Base-by-base conservation (phyloP, 2,888 invertebrate genomes). In the Lycaena phlaeas region DNA sequence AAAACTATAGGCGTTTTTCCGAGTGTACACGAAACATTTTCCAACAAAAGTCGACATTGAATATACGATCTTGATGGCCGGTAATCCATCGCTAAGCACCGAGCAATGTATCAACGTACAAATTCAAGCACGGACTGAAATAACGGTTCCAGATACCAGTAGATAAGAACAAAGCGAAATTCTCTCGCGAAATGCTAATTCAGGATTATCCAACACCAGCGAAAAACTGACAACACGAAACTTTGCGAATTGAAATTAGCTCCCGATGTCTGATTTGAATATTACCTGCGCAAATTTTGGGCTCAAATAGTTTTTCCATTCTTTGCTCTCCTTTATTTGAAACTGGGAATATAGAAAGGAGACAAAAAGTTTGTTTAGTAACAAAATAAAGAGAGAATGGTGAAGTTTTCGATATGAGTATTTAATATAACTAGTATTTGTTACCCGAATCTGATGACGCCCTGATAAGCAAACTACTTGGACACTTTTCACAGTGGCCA, bases 121-220 rank as follows among this genome's bases (percentile, higher is more conserved):
- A 38, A 41, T 40, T 40, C 27, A 26, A 27, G 37, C 30, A 38
- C 42, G 38, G 38, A 42, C 37, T 25, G 31, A 31, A 38, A 42
- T 38, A 42, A 38, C 38, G 38, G 27, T 5, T 15, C 30, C 14
- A 26, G 30, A 30, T 31, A 40, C 27, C 34, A 27, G 10, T 12
- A 38, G 42, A 42, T 40, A 40, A 40, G 31, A 31, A 40, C 26
- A 31, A 31, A 40, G 31, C 29, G 36, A 39, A 34, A 36, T 36
- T 42, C 34, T 36, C 15, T 10, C 38, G 38, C 31, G 38, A 39
- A 28, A 39, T 42, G 38, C 42, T 42, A 42, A 42, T 39, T 34
- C 38, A 30, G 27, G 38, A 38, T 38, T 38, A 37, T 37, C 36
- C 36, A 36, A 30, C 28, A 36, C 31, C 34, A 34, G 36, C 39